Evolutionary conservation across 2,113 vertebrate species (phyloP), one percentile per base, ranked within the genome.

Genomic region (Pelecanus crispus): DNA sequence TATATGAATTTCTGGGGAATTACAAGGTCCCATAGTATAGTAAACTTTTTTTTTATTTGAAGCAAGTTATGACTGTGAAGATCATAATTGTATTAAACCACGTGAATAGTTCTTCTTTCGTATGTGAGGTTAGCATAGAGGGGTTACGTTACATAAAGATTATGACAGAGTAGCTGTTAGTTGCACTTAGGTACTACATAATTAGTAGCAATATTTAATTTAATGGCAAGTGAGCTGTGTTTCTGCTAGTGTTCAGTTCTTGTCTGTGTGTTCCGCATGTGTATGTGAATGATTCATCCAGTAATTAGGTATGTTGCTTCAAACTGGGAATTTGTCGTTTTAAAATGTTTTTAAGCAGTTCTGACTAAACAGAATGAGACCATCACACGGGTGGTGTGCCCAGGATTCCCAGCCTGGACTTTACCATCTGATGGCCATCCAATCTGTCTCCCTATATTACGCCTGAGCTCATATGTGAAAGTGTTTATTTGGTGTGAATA

Each of bases 401-500:
- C 29, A 8, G 49, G 47, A 21, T 73, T 56, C n/a, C 11, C 44
- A 58, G 47, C n/a, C 38, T 32, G 65, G n/a, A 13, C 18, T 40
- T 81, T 11, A 17, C 52, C 72, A 59, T 50, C 32, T 28, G 28
- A 3, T 11, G 38, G 17, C 83, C 50, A n/a, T 80, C 36, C 66
- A 68, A 70, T 86, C 42, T 42, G 45, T 68, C n/a, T 68, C 44
- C 52, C 49, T 71, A 4, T n/a, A 38, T 81, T 24, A 38, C 12
- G 13, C 59, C 52, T 34, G 83, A 71, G 47, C 59, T 92, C 3
- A 3, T 75, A 28, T 34, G 50, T 62, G 91, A 91, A 87, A 63
- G 26, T 73, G 75, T 82, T 81, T 90, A 83, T 92, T 96, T 93
- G 86, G 58, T 36, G 19, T 81, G 73, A 87, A 94, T 90, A 82